Conservation (phyloP, 2,888 invertebrate species). For the Mesopsocus fuscifrons region DNA sequence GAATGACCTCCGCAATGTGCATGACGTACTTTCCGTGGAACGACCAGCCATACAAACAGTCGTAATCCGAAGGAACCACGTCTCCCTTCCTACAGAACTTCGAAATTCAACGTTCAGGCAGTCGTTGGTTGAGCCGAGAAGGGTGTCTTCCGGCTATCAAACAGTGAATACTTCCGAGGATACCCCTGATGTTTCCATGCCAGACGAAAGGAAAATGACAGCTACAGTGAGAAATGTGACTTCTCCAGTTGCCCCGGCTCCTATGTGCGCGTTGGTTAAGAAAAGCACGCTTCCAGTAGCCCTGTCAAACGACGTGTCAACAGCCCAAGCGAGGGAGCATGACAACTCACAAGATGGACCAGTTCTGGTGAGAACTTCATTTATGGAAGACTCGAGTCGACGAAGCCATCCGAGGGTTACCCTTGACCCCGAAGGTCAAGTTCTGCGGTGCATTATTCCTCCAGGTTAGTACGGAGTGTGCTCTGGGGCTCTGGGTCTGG, state of each 20-base stretch:
- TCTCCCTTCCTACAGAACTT: background rate
- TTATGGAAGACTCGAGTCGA: background rate
- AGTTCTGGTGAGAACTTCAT: background rate
- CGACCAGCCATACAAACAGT: background rate
- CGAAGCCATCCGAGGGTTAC: conserved; percentile 4
- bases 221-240: background rate
- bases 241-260: background rate
- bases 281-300: too few species aligned
- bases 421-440: conserved; percentile 5
- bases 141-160: background rate
- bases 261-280: too few species aligned
- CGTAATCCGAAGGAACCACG: conserved; percentile 6
- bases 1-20: background rate
- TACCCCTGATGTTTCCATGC: background rate
- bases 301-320: background rate
- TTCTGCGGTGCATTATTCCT: background rate
- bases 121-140: background rate
- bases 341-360: background rate
- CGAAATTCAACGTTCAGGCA: conserved; percentile 2
- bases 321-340: background rate
- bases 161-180: background rate
- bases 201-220: too few species aligned
- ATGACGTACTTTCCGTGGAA: conserved; percentile 2
- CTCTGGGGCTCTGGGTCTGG: too few species aligned
- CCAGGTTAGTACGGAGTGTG: background rate